Base-by-base conservation (phyloP, 2,888 invertebrate genomes). In the Noctua janthe region DNA sequence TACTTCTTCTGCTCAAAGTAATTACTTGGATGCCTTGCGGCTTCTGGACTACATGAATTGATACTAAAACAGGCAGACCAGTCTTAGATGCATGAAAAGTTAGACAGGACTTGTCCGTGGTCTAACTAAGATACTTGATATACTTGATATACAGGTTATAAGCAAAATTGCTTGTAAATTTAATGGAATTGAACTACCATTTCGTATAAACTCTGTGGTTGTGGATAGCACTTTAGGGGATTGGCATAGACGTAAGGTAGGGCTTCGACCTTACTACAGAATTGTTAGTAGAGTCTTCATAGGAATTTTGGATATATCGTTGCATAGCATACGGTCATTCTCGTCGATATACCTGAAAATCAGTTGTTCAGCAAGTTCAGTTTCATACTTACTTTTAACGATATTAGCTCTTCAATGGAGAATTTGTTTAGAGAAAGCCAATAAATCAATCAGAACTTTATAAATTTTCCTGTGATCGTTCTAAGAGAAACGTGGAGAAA, bases 121-220 rank as follows among this genome's bases (percentile, higher is more conserved):
- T 76, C 35, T 75, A 74, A 73, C 62, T 77, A 56, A 73, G 75
- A 29, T 29, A 29, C 29, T 83, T 74, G 74, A 54, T 76, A 29
- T 29, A 29, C 29, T 83, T 74, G 74, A 54, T 76, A 74, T 51
- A 71, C 69, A 78, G 59, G 29, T 76, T 87, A 82, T 87, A 87
- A 85, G 78, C 74, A 81, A 87, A 89, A 87, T 88, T 83, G 76
- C 81, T 89, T 81, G 88, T 87, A 83, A 85, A 83, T 85, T 85
- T 91, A 91, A 92, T 92, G 89, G 89, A 91, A 90, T 90, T 89
- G 88, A 91, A 94, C 92, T 92, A 90, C 90, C 88, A 91, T 93
- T 90, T 91, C 88, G 89, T 91, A 88, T 90, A 75, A 88, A 83
- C 81, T 83, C 82, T 87, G 77, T 66, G 79, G 79, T 89, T 80